phyloP scores from a whole-genome alignment of 2,797 vertebrate genomes.

The Eulemur mongoz region DNA sequence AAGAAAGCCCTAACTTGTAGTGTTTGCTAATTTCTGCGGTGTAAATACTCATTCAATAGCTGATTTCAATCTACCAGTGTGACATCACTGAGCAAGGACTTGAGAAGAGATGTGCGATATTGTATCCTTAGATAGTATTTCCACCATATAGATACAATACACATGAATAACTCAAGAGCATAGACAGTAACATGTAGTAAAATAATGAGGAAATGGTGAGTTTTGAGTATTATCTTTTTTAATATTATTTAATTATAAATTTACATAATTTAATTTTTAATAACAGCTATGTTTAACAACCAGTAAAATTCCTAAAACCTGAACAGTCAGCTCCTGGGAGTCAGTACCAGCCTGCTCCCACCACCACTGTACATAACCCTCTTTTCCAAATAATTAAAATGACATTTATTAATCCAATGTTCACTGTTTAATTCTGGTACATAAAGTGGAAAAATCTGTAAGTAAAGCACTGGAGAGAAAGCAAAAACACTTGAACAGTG shows the following conservation, averaged over 20 bases:
- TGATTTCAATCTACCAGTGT: not conserved
- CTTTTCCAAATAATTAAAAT: not conserved
- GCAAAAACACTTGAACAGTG: not conserved
- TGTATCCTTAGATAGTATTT: not conserved
- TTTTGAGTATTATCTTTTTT: not conserved
- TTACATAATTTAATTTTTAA: not conserved
- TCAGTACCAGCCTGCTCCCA: not conserved
- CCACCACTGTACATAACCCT: not conserved
- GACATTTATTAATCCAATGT: not conserved
- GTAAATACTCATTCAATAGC: not conserved
- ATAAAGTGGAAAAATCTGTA: not conserved
- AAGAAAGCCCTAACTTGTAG: not conserved
- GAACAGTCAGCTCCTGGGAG: not conserved
- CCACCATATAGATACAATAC: not conserved
- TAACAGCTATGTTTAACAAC: not conserved
- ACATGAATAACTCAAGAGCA: not conserved
- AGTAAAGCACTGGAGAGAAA: not conserved
- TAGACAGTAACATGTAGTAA: not conserved
- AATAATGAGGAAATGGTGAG: not conserved
- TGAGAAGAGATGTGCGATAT: too few species aligned
- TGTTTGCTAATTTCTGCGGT: not conserved
- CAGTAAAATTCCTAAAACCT: not conserved
- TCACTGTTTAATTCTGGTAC: conserved; percentile 48
- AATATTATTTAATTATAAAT: not conserved
- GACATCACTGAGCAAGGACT: not conserved